Conservation (phyloP, 2,113 vertebrate species). For the Pyrgilauda ruficollis region DNA sequence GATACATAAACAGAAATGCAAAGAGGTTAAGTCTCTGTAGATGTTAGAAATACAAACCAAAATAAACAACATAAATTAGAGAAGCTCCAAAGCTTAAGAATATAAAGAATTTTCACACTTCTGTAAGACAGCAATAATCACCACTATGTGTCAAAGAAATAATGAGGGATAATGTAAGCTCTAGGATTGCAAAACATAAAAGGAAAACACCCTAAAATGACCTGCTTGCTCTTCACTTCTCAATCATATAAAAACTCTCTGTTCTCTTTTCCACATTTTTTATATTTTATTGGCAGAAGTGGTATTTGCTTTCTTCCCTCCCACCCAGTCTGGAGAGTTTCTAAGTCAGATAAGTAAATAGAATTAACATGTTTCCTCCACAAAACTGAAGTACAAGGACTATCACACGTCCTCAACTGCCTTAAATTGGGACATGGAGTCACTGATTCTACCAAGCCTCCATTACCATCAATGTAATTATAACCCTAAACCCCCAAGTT, state of each 20-base stretch:
- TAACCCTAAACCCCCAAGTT: neutral
- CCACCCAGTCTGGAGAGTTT: neutral
- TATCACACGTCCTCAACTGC: neutral
- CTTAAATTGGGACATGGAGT: neutral
- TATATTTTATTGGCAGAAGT: neutral
- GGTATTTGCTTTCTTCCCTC: accelerated
- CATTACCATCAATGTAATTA: neutral
- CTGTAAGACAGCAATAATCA: neutral
- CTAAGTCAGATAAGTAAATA: neutral
- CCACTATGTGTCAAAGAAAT: neutral
- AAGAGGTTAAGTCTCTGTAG: neutral
- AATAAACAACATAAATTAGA: neutral
- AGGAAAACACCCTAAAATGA: neutral
- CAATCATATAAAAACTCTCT: neutral
- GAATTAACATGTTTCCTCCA: neutral
- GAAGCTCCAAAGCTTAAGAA: neutral
- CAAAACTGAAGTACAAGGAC: neutral
- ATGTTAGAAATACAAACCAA: neutral
- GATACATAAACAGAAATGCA: neutral
- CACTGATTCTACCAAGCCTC: neutral
- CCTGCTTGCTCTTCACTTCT: neutral
- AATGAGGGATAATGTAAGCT: neutral
- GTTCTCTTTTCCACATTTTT: neutral
- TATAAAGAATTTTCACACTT: neutral
- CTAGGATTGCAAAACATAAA: neutral